These are phyloP conservation scores for Idaea aversata DNA, from an alignment of 2,888 invertebrate genomes.

Conservation along the genomic window DNA sequence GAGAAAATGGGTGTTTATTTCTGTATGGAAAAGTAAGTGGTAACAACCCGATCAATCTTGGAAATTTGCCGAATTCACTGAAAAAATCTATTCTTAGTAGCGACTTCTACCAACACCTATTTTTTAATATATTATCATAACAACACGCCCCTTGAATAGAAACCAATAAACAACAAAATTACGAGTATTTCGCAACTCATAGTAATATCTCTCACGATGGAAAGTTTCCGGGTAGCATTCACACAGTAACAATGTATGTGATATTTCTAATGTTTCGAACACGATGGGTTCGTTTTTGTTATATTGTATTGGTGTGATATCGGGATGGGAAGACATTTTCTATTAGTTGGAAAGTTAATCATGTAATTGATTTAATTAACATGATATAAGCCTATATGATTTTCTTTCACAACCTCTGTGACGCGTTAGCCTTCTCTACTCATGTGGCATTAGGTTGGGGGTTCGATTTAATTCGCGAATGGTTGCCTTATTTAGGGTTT, in stretches of 20 bases:
- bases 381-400: too few relatives aligned
- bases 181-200: neutral
- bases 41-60: too few relatives aligned
- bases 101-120: too few relatives aligned
- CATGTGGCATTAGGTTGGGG: too few relatives aligned
- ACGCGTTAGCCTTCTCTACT: too few relatives aligned
- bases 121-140: neutral
- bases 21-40: too few relatives aligned
- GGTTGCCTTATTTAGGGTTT: too few relatives aligned
- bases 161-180: neutral
- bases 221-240: slow-evolving; percentile 61
- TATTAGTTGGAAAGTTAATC: neutral
- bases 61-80: too few relatives aligned
- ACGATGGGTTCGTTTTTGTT: slow-evolving; percentile 40
- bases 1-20: too few relatives aligned
- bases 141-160: neutral
- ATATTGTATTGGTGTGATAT: neutral
- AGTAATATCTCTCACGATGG: slow-evolving; percentile 23
- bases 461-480: too few relatives aligned
- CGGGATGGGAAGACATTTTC: neutral
- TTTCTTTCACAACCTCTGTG: too few relatives aligned
- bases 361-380: neutral
- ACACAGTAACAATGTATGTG: slow-evolving; percentile 50
- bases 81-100: too few relatives aligned
- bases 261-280: slow-evolving; percentile 3